Evolutionary conservation across 1,140 invertebrate genomes (phyloP).

Genomic region (Alviniconcha marisindica): DNA sequence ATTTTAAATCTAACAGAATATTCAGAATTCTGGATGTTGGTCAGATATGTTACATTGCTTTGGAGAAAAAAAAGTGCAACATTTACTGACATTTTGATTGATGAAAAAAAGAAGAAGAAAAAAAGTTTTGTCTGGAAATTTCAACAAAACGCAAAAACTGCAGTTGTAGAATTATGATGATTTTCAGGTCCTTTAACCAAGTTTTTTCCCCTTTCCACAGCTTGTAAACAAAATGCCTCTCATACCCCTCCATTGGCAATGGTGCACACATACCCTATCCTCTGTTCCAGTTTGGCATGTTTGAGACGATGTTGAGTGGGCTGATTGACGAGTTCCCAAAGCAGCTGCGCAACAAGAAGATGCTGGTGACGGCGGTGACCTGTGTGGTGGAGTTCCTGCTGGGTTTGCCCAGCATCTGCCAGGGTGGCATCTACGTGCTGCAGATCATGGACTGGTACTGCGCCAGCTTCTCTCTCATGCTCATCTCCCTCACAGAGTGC

Average conservation of each 20-base stretch:
- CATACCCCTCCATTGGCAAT: neutral
- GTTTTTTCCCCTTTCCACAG: neutral
- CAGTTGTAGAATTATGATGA: neutral
- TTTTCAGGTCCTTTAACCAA: neutral
- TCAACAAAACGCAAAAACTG: neutral
- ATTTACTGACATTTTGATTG: too few relatives aligned
- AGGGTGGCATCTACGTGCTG: constrained; percentile 88
- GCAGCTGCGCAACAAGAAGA: constrained; percentile 60
- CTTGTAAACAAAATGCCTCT: neutral
- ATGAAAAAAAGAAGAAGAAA: too few relatives aligned
- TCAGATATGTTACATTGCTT: too few relatives aligned
- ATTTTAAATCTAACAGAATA: too few relatives aligned
- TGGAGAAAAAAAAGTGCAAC: too few relatives aligned
- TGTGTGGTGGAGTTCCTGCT: constrained; percentile 66
- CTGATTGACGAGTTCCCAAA: constrained; percentile 70
- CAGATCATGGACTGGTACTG: constrained; percentile 92
- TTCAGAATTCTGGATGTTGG: too few relatives aligned
- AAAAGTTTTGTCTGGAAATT: too few relatives aligned
- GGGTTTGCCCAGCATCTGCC: constrained; percentile 66
- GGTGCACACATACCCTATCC: neutral
- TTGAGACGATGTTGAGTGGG: constrained; percentile 71
- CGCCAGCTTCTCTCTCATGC: constrained; percentile 90
- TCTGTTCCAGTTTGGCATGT: constrained; percentile 73
- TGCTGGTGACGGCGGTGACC: constrained; percentile 57
- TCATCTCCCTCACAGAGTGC: constrained; percentile 83